Conservation (phyloP, 2,888 invertebrate genomes). For the Hololepta plana region DNA sequence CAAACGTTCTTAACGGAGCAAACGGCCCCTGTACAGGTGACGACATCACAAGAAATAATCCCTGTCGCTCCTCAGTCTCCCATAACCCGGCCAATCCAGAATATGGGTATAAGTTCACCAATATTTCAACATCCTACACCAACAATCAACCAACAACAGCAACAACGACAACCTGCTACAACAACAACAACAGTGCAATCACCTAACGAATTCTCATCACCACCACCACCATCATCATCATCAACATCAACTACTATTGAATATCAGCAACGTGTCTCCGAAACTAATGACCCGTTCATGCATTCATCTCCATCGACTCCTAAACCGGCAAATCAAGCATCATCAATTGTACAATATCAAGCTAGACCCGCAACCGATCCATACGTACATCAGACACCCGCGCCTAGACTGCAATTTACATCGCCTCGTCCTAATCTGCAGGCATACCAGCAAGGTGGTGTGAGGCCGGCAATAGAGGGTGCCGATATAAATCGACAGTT, state of each 20-base stretch:
- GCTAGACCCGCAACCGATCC: conserved; percentile 24
- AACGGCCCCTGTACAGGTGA: conserved; percentile 17
- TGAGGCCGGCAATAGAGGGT: conserved; percentile 21
- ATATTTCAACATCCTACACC: too few species aligned
- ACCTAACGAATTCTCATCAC: too few species aligned
- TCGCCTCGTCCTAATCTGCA: conserved; percentile 25
- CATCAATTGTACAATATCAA: conserved; percentile 10
- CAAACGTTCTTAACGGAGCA: conserved; percentile 19
- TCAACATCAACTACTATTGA: conserved; percentile 13
- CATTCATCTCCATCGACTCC: conserved; percentile 13
- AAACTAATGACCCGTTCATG: conserved; percentile 17
- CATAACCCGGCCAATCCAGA: conserved; percentile 18
- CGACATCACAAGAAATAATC: conserved; percentile 18
- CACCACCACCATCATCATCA: conserved; percentile 26
- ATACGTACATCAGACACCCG: conserved; percentile 34
- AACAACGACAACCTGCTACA: too few species aligned
- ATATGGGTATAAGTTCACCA: conserved; percentile 21
- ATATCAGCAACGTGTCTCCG: conserved; percentile 12
- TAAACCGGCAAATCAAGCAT: conserved; percentile 11
- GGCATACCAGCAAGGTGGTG: conserved; percentile 10
- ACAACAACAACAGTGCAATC: too few species aligned
- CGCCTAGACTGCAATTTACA: conserved; percentile 33
- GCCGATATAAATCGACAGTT: conserved; percentile 55
- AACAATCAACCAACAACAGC: too few species aligned
- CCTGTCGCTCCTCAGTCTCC: conserved; percentile 19